Conservation (phyloP, 2,888 invertebrate genomes). For the Thumatha senex region DNA sequence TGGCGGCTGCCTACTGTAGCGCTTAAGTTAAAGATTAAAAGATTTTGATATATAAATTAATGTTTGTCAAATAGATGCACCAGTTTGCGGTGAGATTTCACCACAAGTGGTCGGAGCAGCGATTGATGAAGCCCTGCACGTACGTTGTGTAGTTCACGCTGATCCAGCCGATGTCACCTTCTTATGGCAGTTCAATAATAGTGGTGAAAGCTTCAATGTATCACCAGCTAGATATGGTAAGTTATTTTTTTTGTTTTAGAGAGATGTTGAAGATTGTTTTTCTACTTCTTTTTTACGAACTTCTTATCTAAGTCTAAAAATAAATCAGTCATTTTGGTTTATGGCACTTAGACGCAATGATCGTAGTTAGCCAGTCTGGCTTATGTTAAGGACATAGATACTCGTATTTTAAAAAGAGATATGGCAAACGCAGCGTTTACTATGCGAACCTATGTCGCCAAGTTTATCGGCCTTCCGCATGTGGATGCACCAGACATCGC, state of each 20-base stretch:
- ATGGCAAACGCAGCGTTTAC: too few relatives aligned
- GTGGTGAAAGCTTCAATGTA: constrained; percentile 93
- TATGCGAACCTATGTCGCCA: too few relatives aligned
- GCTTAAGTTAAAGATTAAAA: too few relatives aligned
- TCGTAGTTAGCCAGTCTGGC: too few relatives aligned
- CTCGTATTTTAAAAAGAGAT: too few relatives aligned
- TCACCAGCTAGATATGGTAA: constrained; percentile 85
- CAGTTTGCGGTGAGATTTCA: constrained; percentile 89
- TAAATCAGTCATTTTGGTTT: too few relatives aligned
- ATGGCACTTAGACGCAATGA: too few relatives aligned
- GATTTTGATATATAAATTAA: too few relatives aligned
- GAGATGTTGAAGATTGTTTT: neutral
- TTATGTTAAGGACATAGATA: too few relatives aligned
- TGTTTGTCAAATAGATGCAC: constrained; percentile 85
- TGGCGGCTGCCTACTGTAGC: too few relatives aligned
- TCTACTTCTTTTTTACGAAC: neutral
- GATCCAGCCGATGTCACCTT: constrained; percentile 94
- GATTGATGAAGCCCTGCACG: constrained; percentile 90
- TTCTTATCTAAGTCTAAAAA: neutral
- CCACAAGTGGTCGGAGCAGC: constrained; percentile 93
- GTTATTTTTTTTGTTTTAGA: constrained; percentile 9
- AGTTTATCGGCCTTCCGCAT: too few relatives aligned
- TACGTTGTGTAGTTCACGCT: constrained; percentile 93
- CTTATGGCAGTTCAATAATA: constrained; percentile 95
- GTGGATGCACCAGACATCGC: too few relatives aligned